A percentile compares a stretch with the other conserved stretches of the same genome.
Evolutionary conservation across 2,888 invertebrate species (phyloP).

Genomic region (Cephus nigrinus): DNA sequence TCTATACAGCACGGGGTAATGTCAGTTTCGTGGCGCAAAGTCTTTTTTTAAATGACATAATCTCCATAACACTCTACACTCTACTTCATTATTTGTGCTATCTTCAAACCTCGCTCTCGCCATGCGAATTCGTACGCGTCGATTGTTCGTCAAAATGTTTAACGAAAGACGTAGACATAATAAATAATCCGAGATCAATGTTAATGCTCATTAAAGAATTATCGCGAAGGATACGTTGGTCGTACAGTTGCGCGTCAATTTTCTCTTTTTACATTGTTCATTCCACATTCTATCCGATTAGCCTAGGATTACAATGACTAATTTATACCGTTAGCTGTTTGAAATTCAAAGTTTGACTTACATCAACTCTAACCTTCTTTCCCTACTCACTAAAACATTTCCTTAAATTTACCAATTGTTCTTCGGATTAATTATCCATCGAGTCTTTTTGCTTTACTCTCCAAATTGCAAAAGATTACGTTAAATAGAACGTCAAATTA

Average conservation of each 20-base stretch:
- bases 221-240: background rate
- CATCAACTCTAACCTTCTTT: background rate
- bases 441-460: slow-evolving; percentile 27
- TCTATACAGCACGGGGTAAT: background rate
- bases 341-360: background rate
- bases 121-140: background rate
- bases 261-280: slow-evolving; percentile 2
- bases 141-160: slow-evolving; percentile 22
- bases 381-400: slow-evolving; percentile 8
- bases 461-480: slow-evolving; percentile 29
- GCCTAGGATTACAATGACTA: slow-evolving; percentile 48
- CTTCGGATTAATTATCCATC: slow-evolving; percentile 16
- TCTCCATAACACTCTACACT: background rate
- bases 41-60: background rate
- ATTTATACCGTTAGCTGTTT: slow-evolving; percentile 31
- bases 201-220: background rate
- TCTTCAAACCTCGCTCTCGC: background rate
- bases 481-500: background rate
- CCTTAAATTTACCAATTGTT: slow-evolving; percentile 23
- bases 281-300: slow-evolving; percentile 47
- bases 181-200: slow-evolving; percentile 20
- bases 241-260: background rate
- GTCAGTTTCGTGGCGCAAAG: background rate
- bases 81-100: background rate
- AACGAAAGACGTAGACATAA: slow-evolving; percentile 25